Conservation (phyloP, 2,797 vertebrate genomes). For the Mareca penelope region DNA sequence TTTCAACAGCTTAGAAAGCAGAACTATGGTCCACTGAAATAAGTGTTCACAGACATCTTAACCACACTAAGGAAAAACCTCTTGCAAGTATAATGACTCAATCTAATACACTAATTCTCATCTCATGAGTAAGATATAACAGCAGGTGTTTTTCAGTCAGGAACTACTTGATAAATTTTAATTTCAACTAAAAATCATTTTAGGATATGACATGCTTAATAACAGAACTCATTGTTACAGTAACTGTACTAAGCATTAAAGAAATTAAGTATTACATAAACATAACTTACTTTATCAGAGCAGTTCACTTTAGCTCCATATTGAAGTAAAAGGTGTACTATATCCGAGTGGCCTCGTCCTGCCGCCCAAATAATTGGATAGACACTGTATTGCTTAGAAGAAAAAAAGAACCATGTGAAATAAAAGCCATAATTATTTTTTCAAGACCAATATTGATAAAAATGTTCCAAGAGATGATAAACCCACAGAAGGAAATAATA, state of each 20-base stretch:
- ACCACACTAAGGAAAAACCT: background rate
- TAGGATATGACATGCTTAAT: background rate
- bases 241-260: background rate
- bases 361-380: constrained; percentile 98
- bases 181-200: background rate
- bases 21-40: background rate
- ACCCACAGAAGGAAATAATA: background rate
- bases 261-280: background rate
- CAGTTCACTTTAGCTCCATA: constrained; percentile 96
- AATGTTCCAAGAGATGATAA: background rate
- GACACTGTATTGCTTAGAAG: constrained; percentile 92
- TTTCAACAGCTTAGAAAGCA: background rate
- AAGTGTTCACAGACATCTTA: background rate
- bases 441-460: background rate
- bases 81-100: background rate
- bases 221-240: background rate
- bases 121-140: background rate
- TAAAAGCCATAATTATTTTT: background rate
- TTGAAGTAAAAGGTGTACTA: constrained; percentile 88
- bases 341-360: constrained; percentile 91
- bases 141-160: background rate
- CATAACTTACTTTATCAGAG: constrained; percentile 90
- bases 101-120: background rate
- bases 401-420: background rate
- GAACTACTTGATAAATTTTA: background rate